Evolutionary conservation across 53 echinoderm and acorn worm genomes (phyloP), one percentile per base, ranked within the genome.

Genomic region (Crossaster papposus): DNA sequence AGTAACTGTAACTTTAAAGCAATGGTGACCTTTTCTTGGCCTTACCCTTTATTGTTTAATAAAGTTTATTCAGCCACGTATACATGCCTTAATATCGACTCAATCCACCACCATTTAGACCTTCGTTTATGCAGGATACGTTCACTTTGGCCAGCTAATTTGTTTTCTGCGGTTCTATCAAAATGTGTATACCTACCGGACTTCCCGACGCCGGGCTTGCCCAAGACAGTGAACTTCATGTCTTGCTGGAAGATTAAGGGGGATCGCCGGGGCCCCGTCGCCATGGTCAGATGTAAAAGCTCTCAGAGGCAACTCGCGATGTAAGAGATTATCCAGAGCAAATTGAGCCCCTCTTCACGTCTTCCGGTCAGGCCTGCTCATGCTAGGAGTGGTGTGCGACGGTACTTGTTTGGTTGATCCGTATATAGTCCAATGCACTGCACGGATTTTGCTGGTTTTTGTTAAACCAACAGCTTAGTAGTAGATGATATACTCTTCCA

Each of bases 171-270:
- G 9, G 18, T 34, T 55, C 14, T 3, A 58, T 14, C 44, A 44
- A 44, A 81, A 17, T 58, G 3, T 8, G 14, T 29, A n/a, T n/a
- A 72, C 94, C 90, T 81, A 96, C 96, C 96, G 17, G 96, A 96
- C 51, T 96, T 96, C 0, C 96, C 96, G 0, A 96, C 96, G 17
- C 96, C 96, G 51, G 78, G 90, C 81, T 96, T 92, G 28, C 96
- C 96, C 23, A 96, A 74, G 31, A 96, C 86, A n/a, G 92, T 94
- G 62, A 96, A 96, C 51, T 92, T 85, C 22, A 96, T 88, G 17
- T 94, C 94, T 44, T 92, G 92, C 64, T 93, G 95, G 73, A 89
- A 93, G 20, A 89, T 91, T 4, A 95, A 81, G 2, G 95, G 95
- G 1, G 93, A 93, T 85, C 92, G 36, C 31, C 92, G 54, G 10